Base-by-base conservation (phyloP, 2,888 invertebrate species). In the Eupithecia centaureata region DNA sequence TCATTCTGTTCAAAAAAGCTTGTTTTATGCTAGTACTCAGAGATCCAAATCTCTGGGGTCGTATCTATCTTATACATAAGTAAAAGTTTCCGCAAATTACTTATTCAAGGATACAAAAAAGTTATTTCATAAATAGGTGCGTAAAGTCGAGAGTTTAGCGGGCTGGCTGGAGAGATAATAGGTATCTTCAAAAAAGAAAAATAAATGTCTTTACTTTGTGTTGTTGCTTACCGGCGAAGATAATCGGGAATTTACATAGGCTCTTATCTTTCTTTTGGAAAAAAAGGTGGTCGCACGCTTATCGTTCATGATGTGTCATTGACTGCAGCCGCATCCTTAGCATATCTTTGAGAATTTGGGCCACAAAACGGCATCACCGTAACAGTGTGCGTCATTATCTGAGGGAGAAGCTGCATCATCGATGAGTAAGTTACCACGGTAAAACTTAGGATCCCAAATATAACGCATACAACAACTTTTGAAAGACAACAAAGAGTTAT, bases 161-260 rank as follows among this genome's bases (percentile, higher is more conserved):
- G 54, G 35, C 47, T 47, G 47, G 47, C 47, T 47, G 47, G 18
- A 27, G 68, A 71, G 67, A 73, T 74, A 74, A 75, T 73, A 68
- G 64, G 65, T 66, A 57, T 68, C 65, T 66, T 68, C 66, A 71
- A 71, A 27, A 61, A 62, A 67, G 70, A 73, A 66, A 68, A 68
- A 71, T 59, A 62, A 73, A 72, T 68, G 63, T 47, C 56, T 65
- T 70, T 66, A 51, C 68, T 60, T 70, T 71, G 65, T 71, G 68
- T 71, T 71, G 71, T 71, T 72, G 67, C 72, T 68, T 67, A 64
- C 64, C 60, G 63, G 60, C 22, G 47, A 54, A 59, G 59, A 64
- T 64, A 58, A 63, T 58, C 57, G 51, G 35, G 52, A 63, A 27
- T 22, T 28, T n/a, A 35, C 57, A 58, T 63, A 62, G 54, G 35